These are phyloP conservation scores for Thamnaconus septentrionalis DNA, from an alignment of 2,113 vertebrate genomes.

Conservation along the genomic window DNA sequence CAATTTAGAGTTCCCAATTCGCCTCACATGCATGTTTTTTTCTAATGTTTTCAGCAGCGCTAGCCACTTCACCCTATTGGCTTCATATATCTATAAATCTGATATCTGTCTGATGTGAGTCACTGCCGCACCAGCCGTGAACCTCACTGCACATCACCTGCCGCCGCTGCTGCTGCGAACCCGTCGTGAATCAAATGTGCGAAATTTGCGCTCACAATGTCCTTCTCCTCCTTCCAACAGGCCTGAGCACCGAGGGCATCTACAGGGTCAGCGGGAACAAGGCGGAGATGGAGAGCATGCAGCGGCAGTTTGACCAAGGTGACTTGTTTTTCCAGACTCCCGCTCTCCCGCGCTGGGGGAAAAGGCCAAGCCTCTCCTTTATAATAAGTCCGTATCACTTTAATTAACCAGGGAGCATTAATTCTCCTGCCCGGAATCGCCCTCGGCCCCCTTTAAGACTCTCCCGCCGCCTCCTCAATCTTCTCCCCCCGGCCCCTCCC, in stretches of 20 bases:
- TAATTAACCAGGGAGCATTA: conserved; percentile 48
- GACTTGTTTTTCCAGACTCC: conserved; percentile 20
- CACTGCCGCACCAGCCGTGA: too few species aligned
- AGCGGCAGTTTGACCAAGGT: conserved; percentile 96
- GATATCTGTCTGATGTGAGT: too few species aligned
- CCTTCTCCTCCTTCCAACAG: conserved; percentile 59
- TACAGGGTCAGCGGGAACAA: conserved; percentile 97
- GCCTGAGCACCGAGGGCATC: conserved; percentile 91
- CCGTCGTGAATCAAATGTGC: too few species aligned
- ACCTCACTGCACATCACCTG: too few species aligned
- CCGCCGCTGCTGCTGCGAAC: too few species aligned
- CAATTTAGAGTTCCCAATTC: too few species aligned
- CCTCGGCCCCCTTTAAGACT: conserved; percentile 38
- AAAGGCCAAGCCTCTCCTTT: conserved; percentile 24
- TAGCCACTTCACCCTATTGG: too few species aligned
- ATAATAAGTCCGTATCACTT: conserved; percentile 26
- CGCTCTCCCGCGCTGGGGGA: conserved; percentile 1
- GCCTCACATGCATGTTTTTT: too few species aligned
- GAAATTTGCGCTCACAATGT: conserved; percentile 17
- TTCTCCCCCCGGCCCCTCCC: conserved; percentile 14
- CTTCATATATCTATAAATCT: too few species aligned
- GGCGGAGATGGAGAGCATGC: conserved; percentile 94
- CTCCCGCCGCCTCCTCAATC: conserved; percentile 31
- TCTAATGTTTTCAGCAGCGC: too few species aligned
- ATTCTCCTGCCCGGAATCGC: conserved; percentile 45